phyloP scores from a whole-genome alignment of 2,113 vertebrate genomes.

The Lontra canadensis region DNA sequence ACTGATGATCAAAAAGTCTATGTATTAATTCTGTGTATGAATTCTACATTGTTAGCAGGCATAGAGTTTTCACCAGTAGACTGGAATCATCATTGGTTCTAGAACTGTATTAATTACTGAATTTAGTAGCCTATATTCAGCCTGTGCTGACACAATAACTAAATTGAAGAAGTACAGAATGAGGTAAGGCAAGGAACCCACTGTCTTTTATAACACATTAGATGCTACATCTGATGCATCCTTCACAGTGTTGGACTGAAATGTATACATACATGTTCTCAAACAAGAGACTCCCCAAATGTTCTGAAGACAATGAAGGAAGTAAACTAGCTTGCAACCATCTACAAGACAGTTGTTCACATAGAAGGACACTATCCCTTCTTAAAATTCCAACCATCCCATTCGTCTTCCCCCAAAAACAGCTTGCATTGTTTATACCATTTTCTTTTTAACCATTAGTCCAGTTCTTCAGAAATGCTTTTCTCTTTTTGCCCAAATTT shows the following conservation, averaged over 20 bases:
- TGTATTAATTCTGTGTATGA: not conserved
- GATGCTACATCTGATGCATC: no score
- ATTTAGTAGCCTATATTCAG: not conserved
- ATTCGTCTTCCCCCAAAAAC: not conserved
- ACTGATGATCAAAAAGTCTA: not conserved
- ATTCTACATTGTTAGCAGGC: not conserved
- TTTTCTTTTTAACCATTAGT: not conserved
- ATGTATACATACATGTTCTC: not conserved
- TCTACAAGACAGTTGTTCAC: not conserved
- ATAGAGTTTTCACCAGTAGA: not conserved
- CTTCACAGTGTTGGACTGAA: not conserved
- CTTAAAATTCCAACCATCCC: not conserved
- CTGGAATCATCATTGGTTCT: not conserved
- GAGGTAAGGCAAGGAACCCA: no score
- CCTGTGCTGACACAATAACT: not conserved
- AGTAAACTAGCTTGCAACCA: not conserved
- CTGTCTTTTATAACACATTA: not conserved
- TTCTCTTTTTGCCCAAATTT: not conserved
- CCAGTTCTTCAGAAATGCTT: not conserved
- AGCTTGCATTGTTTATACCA: not conserved
- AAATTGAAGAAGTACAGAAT: not conserved
- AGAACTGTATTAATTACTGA: not conserved
- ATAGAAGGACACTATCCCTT: not conserved
- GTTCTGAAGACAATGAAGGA: not conserved
- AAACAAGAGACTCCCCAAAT: not conserved